Evolutionary conservation across 2,113 vertebrate species (phyloP), one percentile per base, ranked within the genome.

Genomic region (Noctilio leporinus): DNA sequence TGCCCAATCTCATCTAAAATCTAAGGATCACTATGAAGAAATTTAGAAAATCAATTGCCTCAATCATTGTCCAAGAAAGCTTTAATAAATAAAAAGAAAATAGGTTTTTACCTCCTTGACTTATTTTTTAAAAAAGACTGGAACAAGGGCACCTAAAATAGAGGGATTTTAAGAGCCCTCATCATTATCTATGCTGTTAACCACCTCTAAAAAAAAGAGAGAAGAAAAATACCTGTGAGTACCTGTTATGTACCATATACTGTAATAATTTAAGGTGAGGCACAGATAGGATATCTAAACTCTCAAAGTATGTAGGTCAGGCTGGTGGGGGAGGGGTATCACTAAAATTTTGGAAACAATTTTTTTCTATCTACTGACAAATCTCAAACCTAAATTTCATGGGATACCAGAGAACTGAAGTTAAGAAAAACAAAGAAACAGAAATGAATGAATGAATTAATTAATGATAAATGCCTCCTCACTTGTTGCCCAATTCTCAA

Each of bases 61-160:
- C 55, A 40, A 19, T 81, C 59, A 59, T 45, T 33, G 30, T 28
- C 16, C 30, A 6, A 77, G 24, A 47, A 35, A 26, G 77, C 43
- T 38, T 28, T 87, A 59, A 17, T 45, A 73, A 76, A 45, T 35
- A 86, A 33, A n/a, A 65, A 55, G 30, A 82, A 94, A 84, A 35
- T 24, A 4, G 24, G 51, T 10, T 38, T 88, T 55, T 11, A 30
- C 4, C 9, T 40, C 43, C 47, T 92, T 77, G 19, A 0, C n/a
- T 94, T 78, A 65, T 35, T 86, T 84, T 47, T 69, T 7, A 40
- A 33, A 64, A 83, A 87, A 35, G 10, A 51, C 53, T 8, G 11
- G 10, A 24, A 53, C 7, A 28, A 5, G 30, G 12, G 40, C 12
- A 83, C 7, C 22, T 26, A 33, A 22, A 59, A 9, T 24, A 19